Evolutionary conservation across 30 jellyfish, hydroid and myxozoan genomes (phyloP).

Genomic region (Clytia hemisphaerica): DNA sequence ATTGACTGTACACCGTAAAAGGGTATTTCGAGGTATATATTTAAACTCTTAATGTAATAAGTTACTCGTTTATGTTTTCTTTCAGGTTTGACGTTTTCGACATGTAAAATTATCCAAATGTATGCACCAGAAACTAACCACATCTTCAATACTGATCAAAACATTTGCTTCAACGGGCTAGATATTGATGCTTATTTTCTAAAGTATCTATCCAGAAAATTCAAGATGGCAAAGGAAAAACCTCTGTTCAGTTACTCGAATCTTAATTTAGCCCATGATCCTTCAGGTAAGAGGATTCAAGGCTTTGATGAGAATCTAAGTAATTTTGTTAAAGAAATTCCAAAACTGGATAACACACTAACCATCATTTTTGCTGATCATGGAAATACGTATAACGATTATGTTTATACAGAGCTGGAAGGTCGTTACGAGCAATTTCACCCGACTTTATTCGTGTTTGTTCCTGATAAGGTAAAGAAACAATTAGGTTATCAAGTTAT

Average conservation of each 20-base stretch:
- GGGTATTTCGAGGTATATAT: no score
- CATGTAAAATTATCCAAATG: conserved; percentile 51
- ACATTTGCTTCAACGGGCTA: conserved; percentile 69
- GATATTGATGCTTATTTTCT: conserved; percentile 59
- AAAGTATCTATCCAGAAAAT: conserved; percentile 26
- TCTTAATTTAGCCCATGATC: conserved; percentile 75
- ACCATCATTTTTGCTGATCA: conserved; percentile 85
- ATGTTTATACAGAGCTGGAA: conserved; percentile 50
- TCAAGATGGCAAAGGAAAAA: neutral
- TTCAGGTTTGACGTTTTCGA: conserved; percentile 57
- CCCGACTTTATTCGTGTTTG: conserved; percentile 72
- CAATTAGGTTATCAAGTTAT: conserved; percentile 51
- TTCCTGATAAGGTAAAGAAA: conserved; percentile 50
- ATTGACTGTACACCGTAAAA: no score
- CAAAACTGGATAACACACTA: conserved; percentile 46
- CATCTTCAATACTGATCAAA: conserved; percentile 54
- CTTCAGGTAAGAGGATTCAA: conserved; percentile 67
- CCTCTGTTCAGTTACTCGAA: conserved; percentile 50
- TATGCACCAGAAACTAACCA: conserved; percentile 41
- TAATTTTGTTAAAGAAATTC: conserved; percentile 24
- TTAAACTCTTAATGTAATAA: no score
- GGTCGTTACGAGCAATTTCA: conserved; percentile 87
- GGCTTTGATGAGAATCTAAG: conserved; percentile 62
- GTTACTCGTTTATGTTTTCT: no score
- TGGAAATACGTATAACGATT: conserved; percentile 79